Evolutionary conservation across 2,888 invertebrate genomes (phyloP).

Genomic region (Apodemia duryi): DNA sequence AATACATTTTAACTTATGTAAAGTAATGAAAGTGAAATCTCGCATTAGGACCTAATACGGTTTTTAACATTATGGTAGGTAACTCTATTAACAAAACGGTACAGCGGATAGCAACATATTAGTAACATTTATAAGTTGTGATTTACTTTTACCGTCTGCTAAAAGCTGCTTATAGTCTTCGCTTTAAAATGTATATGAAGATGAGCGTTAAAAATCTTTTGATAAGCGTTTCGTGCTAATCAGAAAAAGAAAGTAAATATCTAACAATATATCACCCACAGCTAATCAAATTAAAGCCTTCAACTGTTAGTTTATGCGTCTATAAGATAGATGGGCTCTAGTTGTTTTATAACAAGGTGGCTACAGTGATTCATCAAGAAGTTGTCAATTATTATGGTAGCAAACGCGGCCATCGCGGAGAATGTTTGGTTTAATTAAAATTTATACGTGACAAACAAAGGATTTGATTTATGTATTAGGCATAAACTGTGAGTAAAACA

Average conservation of each 20-base stretch:
- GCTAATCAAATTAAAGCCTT: slow-evolving; percentile 56
- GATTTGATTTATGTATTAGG: slow-evolving; percentile 21
- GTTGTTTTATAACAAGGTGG: slow-evolving; percentile 68
- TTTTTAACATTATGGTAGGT: too few relatives aligned
- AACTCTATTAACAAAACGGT: too few relatives aligned
- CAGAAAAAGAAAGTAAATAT: slow-evolving; percentile 34
- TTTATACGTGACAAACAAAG: slow-evolving; percentile 58
- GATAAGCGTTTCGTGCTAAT: slow-evolving; percentile 16
- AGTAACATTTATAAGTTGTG: too few relatives aligned
- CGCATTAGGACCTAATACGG: slow-evolving; percentile 13
- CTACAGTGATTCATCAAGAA: slow-evolving; percentile 68
- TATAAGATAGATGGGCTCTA: slow-evolving; percentile 63
- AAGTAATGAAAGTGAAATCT: slow-evolving; percentile 39
- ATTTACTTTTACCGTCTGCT: too few relatives aligned
- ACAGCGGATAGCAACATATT: too few relatives aligned
- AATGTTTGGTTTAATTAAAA: slow-evolving; percentile 71
- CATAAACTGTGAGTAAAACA: slow-evolving; percentile 24
- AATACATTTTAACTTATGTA: slow-evolving; percentile 12
- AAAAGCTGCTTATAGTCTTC: too few relatives aligned
- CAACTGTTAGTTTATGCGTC: slow-evolving; percentile 47
- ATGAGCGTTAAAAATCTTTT: neutral
- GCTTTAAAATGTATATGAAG: too few relatives aligned
- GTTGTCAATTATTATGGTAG: slow-evolving; percentile 70
- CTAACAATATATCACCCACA: slow-evolving; percentile 59
- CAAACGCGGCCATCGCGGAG: slow-evolving; percentile 49